Evolutionary conservation across 1,140 invertebrate species (phyloP).

Genomic region (Danaus melanippus): DNA sequence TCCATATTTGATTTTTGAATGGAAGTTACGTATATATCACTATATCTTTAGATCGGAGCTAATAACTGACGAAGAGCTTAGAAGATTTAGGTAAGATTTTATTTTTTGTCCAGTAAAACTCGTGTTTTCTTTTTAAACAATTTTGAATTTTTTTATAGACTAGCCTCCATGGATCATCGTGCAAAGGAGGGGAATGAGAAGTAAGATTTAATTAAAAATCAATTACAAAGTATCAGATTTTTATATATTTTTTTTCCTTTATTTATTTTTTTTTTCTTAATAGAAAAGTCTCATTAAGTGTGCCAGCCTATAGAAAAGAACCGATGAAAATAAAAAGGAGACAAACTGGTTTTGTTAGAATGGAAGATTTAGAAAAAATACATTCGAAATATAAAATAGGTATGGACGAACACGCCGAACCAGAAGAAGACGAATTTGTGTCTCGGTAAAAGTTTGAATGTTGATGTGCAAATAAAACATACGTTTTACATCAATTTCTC

Average conservation of each 20-base stretch:
- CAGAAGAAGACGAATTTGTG: constrained; percentile 27
- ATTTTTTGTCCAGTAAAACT: constrained; percentile 9
- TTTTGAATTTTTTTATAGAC: constrained; percentile 21
- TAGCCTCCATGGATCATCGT: constrained; percentile 22
- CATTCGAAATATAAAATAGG: constrained; percentile 19
- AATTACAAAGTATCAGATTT: not conserved
- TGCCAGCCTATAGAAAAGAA: constrained; percentile 19
- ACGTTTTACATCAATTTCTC: no score
- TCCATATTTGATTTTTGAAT: not conserved
- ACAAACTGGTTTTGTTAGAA: constrained; percentile 44
- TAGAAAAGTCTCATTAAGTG: constrained; percentile 49
- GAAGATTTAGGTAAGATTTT: constrained; percentile 33
- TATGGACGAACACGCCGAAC: constrained; percentile 7
- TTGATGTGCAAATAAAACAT: no score
- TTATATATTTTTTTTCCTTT: constrained; percentile 21
- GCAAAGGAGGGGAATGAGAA: constrained; percentile 20
- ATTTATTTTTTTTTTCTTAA: constrained; percentile 28
- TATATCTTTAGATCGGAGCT: constrained; percentile 39
- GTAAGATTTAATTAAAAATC: constrained; percentile 17
- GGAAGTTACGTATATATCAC: not conserved
- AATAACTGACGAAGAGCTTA: constrained; percentile 37
- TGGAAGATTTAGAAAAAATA: constrained; percentile 34
- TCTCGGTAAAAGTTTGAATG: constrained; percentile 17
- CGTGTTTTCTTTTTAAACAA: constrained; percentile 6
- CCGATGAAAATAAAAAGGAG: constrained; percentile 39